Percentiles rank a stretch among this genome's conserved stretches.
These are phyloP conservation scores for Papilio aristodemus DNA, from an alignment of 1,140 invertebrate species.

Conservation along the genomic window DNA sequence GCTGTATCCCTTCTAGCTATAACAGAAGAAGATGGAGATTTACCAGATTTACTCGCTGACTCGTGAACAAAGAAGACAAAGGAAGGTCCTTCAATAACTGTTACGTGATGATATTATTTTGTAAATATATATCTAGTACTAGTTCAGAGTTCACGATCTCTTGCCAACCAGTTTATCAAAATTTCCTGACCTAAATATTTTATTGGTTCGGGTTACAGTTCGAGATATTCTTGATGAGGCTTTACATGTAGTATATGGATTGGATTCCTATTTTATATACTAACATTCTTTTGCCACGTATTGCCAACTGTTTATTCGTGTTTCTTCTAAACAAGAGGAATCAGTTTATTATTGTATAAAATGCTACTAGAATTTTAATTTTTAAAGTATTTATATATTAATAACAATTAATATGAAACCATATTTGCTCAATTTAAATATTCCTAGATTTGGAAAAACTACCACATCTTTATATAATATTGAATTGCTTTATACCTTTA, in stretches of 20 bases:
- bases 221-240: neutral
- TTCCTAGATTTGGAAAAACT: neutral
- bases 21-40: slow-evolving; percentile 50
- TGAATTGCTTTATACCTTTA: no score
- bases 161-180: no score
- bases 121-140: neutral
- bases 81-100: neutral
- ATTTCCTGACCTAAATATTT: neutral
- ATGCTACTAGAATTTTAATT: no score
- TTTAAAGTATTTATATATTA: no score
- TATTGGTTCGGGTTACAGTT: neutral
- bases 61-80: slow-evolving; percentile 23
- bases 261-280: neutral
- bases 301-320: neutral
- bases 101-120: neutral
- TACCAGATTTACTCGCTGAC: slow-evolving; percentile 49
- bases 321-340: no score
- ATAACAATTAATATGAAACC: no score
- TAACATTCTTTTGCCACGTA: neutral
- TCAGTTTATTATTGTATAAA: no score
- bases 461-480: no score
- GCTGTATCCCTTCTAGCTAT: slow-evolving; percentile 60
- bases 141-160: no score
- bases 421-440: slow-evolving; percentile 6
- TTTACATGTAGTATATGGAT: slow-evolving; percentile 3